A percentile compares a stretch with the other conserved stretches of the same genome.
These are phyloP conservation scores for Trachelus tabidus DNA, from an alignment of 2,888 invertebrate species.

Conservation along the genomic window DNA sequence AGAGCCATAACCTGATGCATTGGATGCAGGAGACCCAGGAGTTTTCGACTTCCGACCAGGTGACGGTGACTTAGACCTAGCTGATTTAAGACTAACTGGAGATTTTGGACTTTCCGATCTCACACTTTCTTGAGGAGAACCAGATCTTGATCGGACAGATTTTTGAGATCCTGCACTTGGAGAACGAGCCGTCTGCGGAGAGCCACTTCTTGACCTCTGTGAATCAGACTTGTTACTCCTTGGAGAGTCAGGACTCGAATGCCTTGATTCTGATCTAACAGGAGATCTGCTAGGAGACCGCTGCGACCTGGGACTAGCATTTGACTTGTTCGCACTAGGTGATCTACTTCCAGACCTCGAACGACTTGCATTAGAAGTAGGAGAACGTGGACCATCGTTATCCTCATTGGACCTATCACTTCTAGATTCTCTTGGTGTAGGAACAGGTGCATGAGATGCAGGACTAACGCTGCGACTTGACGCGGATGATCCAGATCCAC, in stretches of 20 bases:
- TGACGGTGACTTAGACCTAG: constrained; percentile 51
- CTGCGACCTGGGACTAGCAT: constrained; percentile 41
- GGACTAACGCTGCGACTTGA: constrained; percentile 66
- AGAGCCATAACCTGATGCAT: constrained; percentile 53
- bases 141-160: constrained; percentile 47
- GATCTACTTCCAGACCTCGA: constrained; percentile 48
- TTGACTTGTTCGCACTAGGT: constrained; percentile 44
- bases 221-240: constrained; percentile 51
- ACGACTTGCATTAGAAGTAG: constrained; percentile 38
- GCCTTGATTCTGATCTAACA: constrained; percentile 50
- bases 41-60: constrained; percentile 59
- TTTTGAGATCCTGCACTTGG: constrained; percentile 56
- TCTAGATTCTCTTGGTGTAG: constrained; percentile 59
- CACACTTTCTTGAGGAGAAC: constrained; percentile 42
- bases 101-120: constrained; percentile 56
- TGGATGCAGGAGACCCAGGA: constrained; percentile 42
- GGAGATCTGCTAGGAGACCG: constrained; percentile 51
- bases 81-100: constrained; percentile 36
- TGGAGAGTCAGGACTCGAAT: constrained; percentile 51
- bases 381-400: constrained; percentile 35
- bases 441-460: constrained; percentile 61
- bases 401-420: constrained; percentile 50
- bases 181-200: constrained; percentile 51
- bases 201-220: constrained; percentile 47
- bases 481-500: constrained; percentile 63